Evolutionary conservation across 2,113 vertebrate genomes (phyloP).

Genomic region (Triplophysa rosa): DNA sequence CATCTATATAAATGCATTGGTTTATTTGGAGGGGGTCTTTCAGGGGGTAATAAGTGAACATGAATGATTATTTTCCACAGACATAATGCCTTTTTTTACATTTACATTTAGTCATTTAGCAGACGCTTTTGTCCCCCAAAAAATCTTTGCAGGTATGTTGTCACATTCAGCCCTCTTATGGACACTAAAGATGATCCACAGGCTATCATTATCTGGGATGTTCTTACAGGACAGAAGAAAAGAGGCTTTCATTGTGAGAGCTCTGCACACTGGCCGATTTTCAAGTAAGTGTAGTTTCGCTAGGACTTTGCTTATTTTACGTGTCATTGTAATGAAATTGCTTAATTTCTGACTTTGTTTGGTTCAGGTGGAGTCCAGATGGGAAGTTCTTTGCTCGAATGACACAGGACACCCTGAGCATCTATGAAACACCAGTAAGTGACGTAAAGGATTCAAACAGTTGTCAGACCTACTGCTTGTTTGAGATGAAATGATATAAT

Average conservation of each 20-base stretch:
- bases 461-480: too few relatives aligned
- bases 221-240: constrained; percentile 95
- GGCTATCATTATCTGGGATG: constrained; percentile 99
- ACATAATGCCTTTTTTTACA: too few relatives aligned
- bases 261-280: constrained; percentile 98
- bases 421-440: constrained; percentile 96
- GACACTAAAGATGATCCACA: constrained; percentile 97
- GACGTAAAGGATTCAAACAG: not conserved
- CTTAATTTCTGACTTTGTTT: not conserved
- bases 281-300: constrained; percentile 82
- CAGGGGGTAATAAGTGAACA: not conserved
- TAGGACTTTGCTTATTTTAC: not conserved
- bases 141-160: constrained; percentile 81
- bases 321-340: not conserved
- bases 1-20: not conserved
- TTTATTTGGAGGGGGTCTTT: not conserved
- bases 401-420: constrained; percentile 93
- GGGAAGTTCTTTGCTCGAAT: constrained; percentile 99
- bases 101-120: not conserved
- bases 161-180: constrained; percentile 96
- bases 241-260: constrained; percentile 98
- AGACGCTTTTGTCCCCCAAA: not conserved
- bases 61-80: not conserved
- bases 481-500: not conserved
- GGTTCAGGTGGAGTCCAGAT: constrained; percentile 92